These are phyloP conservation scores for Panopea generosa DNA, from an alignment of 2,888 invertebrate genomes.

Conservation along the genomic window DNA sequence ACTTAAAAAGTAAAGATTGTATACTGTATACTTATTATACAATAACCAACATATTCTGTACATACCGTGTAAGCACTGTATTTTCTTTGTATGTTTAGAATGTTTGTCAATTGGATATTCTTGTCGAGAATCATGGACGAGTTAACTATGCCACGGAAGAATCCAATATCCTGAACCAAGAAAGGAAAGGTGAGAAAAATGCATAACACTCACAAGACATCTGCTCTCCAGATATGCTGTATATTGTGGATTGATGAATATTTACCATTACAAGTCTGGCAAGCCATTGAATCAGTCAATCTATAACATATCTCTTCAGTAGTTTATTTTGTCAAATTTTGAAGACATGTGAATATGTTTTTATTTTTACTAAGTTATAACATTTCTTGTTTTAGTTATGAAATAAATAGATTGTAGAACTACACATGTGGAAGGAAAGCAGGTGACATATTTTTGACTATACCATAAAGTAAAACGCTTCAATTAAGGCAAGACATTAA, in stretches of 20 bases:
- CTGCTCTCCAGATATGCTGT: too few species aligned
- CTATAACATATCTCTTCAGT: too few species aligned
- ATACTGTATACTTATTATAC: too few species aligned
- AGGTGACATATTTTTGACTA: not conserved
- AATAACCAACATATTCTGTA: too few species aligned
- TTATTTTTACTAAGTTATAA: not conserved
- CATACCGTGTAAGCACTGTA: too few species aligned
- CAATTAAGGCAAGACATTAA: not conserved
- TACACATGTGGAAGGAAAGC: too few species aligned
- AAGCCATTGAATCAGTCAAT: too few species aligned
- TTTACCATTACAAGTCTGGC: too few species aligned
- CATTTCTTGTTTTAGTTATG: not conserved
- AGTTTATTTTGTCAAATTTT: too few species aligned
- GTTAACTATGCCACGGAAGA: conserved; percentile 84
- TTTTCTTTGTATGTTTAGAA: not conserved
- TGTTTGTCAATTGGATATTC: conserved; percentile 79
- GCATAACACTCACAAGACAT: too few species aligned
- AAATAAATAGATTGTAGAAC: too few species aligned
- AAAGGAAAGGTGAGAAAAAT: conserved; percentile 84
- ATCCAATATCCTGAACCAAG: conserved; percentile 82
- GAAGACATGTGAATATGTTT: not conserved
- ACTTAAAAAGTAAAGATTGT: too few species aligned
- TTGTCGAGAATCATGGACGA: conserved; percentile 87
- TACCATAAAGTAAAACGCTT: not conserved
- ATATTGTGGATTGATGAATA: not conserved